Percentiles rank a stretch among this genome's conserved stretches.
These are phyloP conservation scores for Meandrusa payeni DNA, from an alignment of 2,888 invertebrate genomes.

Conservation along the genomic window DNA sequence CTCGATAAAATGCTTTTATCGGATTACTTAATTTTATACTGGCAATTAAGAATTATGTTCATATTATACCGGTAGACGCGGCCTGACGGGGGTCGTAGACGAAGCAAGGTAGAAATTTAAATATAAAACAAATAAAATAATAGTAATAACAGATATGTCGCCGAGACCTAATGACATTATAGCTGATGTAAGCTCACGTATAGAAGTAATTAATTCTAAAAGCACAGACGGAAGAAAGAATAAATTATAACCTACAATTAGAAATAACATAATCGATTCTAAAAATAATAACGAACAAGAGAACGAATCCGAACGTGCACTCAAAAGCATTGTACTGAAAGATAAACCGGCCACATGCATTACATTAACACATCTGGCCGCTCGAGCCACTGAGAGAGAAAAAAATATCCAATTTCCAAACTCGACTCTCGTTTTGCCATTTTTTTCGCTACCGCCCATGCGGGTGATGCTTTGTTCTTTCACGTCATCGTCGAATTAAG, in stretches of 20 bases:
- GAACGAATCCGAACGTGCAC: slow-evolving; percentile 33
- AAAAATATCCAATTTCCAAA: slow-evolving; percentile 29
- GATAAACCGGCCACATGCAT: slow-evolving; percentile 39
- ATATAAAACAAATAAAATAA: too few relatives aligned
- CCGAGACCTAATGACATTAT: too few relatives aligned
- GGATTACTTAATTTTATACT: too few relatives aligned
- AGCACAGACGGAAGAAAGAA: slow-evolving; percentile 36
- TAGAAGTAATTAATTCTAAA: too few relatives aligned
- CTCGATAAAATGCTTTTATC: too few relatives aligned
- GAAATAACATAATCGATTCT: slow-evolving; percentile 33
- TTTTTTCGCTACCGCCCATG: slow-evolving; percentile 40
- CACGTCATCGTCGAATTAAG: slow-evolving; percentile 7
- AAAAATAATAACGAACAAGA: slow-evolving; percentile 48
- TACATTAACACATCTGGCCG: slow-evolving; percentile 27
- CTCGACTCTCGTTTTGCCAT: slow-evolving; percentile 41
- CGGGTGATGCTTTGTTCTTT: slow-evolving; percentile 40
- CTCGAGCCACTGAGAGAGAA: slow-evolving; percentile 17
- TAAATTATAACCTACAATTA: slow-evolving; percentile 9
- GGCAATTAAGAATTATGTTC: too few relatives aligned
- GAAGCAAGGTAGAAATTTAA: too few relatives aligned
- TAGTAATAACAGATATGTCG: too few relatives aligned
- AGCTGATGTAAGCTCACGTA: too few relatives aligned
- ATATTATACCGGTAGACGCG: too few relatives aligned
- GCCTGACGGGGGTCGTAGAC: too few relatives aligned
- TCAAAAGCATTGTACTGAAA: slow-evolving; percentile 44